Base-by-base conservation (phyloP, 2,888 invertebrate genomes). In the Aleiodes leptofemur region DNA sequence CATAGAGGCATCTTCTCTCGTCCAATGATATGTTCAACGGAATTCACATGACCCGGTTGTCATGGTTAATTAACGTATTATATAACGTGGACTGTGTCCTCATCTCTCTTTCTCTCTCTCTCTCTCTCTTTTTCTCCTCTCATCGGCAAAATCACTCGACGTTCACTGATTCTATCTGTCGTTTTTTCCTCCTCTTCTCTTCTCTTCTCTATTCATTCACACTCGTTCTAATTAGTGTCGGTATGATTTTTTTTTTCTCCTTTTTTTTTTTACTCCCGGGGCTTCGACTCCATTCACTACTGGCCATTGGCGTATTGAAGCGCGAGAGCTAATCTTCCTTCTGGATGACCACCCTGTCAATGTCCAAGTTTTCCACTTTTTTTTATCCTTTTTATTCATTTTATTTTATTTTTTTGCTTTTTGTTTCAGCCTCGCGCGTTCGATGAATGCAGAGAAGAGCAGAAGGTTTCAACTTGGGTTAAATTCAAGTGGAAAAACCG, bases 191-290 rank as follows among this genome's bases (percentile, higher is more conserved):
- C 53, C 69, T 64, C 50, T 48, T 2, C 2, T 2, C 11, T 51
- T 64, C 53, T 72, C 53, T 53, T 50, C 34, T 51, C 11, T 51
- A 68, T 59, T 61, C 53, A 72, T 72, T 72, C 76, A 73, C 76
- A 76, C 76, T 74, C 74, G 73, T 74, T 82, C 79, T 82, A 85
- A 84, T 84, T 83, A 85, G 81, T 80, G 82, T 83, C 82, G 83
- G 83, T 81, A 83, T 82, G 79, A 79, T 80, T 68, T 53, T 76
- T 23, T 23, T 23, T 76, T 23, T 23, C 2, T 23, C 23, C 23
- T 2, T 2, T 23, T 23, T 23, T 23, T 23, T 23, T 76, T 77
- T 68, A 61, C 34, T 59, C 43, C 61, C 68, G 29, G 76, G 75
- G 74, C 76, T 77, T 78, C 79, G 79, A 82, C 78, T 81, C 78